Base-by-base conservation (phyloP, 53 echinoderm and acorn worm genomes). In the Paracentrotus lividus region DNA sequence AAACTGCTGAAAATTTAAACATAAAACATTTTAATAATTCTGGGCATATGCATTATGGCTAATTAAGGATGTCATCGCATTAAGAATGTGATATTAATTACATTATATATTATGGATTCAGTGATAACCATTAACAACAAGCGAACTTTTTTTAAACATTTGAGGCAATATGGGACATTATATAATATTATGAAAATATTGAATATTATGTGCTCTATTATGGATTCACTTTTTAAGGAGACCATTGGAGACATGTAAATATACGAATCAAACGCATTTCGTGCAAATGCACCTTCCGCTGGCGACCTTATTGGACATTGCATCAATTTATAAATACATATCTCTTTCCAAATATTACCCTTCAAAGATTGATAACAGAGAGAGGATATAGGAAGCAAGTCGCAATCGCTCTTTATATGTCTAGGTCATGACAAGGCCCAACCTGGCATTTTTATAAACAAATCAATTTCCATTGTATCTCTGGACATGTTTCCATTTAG, bases 371-470 rank as follows among this genome's bases (percentile, higher is more conserved):
- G 81, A 81, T 81, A 81, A 45, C 6, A 77, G 42, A 49, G 13
- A n/a, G 12, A 47, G 47, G 47, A n/a, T 10, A 81, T 26, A 81
- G 81, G 81, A 47, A 81, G 26, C 47, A 81, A 26, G 81, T 45
- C 36, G 54, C 86, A 32, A 86, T 86, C 86, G 86, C 53, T 86
- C 33, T 86, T 56, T 33, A 86, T 86, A 86, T 55, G 54, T 86
- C 56, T 55, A 55, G 44, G 44, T 45, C 89, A 65, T 64, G 89
- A 61, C 89, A 89, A 45, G 45, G 36, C 64, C 45, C 53, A 54
- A 53, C 36, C 53, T 86, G 16, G 86, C 86, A 89, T 89, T 92
- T 81, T 56, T 58, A 92, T 78, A 92, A 92, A 92, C 92, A 92
- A 29, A 92, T 92, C 92, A 92, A 92, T 92, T 92, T 92, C 44